phyloP scores from a whole-genome alignment of 2,113 vertebrate species.

The Peucedramus taeniatus region DNA sequence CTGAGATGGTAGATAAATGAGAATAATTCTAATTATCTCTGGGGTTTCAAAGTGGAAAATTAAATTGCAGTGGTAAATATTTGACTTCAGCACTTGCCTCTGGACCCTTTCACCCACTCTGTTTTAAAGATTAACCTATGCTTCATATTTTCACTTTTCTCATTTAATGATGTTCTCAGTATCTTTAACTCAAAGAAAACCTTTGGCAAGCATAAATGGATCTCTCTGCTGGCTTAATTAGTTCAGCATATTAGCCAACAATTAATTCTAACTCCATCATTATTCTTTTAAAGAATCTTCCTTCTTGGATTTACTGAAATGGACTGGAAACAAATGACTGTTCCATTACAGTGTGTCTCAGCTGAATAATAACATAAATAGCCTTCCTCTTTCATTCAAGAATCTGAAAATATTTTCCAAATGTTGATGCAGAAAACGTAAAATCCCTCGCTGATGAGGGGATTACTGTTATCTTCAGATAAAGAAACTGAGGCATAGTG shows the following conservation, averaged over 20 bases:
- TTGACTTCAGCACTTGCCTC: slow-evolving; percentile 37
- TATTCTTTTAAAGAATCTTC: slow-evolving; percentile 9
- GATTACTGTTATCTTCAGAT: neutral
- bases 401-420: slow-evolving; percentile 5
- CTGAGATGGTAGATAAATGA: slow-evolving; percentile 33
- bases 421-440: neutral
- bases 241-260: slow-evolving; percentile 51
- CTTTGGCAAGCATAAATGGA: slow-evolving; percentile 41
- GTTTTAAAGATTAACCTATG: slow-evolving; percentile 52
- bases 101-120: slow-evolving; percentile 26
- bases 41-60: slow-evolving; percentile 48
- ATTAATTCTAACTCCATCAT: slow-evolving; percentile 36
- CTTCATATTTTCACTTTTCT: slow-evolving; percentile 21
- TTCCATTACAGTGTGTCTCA: neutral
- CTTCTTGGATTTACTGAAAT: slow-evolving; percentile 17
- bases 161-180: slow-evolving; percentile 9
- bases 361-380: neutral
- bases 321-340: neutral
- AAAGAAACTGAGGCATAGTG: neutral
- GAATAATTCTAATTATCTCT: slow-evolving; percentile 54
- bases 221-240: slow-evolving; percentile 44
- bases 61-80: slow-evolving; percentile 60
- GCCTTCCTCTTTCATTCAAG: neutral
- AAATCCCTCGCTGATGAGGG: neutral
- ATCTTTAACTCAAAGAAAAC: slow-evolving; percentile 24